These are phyloP conservation scores for Anoplolepis gracilipes DNA, from an alignment of 1,140 invertebrate genomes.

Conservation along the genomic window DNA sequence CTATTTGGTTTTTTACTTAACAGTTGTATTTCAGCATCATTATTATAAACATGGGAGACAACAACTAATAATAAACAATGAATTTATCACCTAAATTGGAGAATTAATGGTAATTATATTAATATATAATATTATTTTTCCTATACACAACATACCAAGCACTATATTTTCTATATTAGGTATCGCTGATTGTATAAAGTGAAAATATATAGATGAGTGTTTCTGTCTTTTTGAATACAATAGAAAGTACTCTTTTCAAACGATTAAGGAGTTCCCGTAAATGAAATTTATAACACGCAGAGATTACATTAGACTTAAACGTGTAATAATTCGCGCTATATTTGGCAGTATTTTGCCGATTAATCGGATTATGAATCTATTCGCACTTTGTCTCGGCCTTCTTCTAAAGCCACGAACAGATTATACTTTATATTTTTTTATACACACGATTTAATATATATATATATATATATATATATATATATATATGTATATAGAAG, in stretches of 20 bases:
- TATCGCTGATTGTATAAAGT: not conserved
- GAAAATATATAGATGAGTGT: not conserved
- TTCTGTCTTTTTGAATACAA: slow-evolving; percentile 15
- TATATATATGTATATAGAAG: not conserved
- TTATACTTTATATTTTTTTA: not conserved
- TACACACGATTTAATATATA: slow-evolving; percentile 12
- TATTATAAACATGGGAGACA: not conserved
- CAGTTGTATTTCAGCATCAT: not conserved
- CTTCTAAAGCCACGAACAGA: not conserved
- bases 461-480: slow-evolving; percentile 13
- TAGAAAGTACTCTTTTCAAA: slow-evolving; percentile 2
- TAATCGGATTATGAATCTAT: slow-evolving; percentile 14
- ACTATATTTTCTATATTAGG: not conserved
- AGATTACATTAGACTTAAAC: slow-evolving; percentile 23
- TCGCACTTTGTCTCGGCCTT: not conserved
- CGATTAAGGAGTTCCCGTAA: not conserved
- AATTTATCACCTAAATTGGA: not conserved
- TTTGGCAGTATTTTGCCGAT: slow-evolving; percentile 50
- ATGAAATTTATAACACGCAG: not conserved
- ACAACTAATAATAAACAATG: slow-evolving; percentile 8
- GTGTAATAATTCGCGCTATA: not conserved
- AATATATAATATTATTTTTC: not conserved
- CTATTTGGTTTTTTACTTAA: not conserved
- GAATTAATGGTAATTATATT: not conserved
- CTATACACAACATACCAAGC: not conserved